Conservation (phyloP, 2,797 vertebrate genomes). For the Apodemus agrarius region DNA sequence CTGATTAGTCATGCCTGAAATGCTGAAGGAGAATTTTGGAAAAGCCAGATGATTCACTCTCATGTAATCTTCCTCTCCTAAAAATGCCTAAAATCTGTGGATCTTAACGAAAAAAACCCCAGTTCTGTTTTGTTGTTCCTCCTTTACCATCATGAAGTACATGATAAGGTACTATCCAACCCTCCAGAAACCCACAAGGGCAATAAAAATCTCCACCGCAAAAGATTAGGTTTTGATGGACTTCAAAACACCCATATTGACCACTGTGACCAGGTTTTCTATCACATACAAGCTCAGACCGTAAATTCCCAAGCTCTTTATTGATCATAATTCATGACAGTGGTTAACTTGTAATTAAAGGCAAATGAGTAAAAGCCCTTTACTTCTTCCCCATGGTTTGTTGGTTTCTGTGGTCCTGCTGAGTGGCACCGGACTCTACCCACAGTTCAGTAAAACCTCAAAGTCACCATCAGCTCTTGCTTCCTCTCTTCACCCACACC, state of each 20-base stretch:
- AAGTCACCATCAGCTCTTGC: neutral
- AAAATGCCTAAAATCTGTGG: neutral
- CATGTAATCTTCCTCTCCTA: neutral
- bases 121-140: neutral
- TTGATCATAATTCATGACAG: neutral
- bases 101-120: neutral
- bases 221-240: neutral
- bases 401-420: neutral
- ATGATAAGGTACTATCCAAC: neutral
- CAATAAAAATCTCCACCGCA: neutral
- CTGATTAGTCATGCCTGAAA: neutral
- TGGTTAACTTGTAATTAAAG: conserved; percentile 35
- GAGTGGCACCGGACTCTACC: neutral
- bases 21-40: neutral
- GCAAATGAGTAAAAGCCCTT: neutral
- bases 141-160: neutral
- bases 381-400: neutral
- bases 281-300: neutral
- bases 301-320: neutral
- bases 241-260: neutral
- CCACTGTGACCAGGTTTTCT: neutral
- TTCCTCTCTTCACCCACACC: neutral
- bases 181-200: conserved; percentile 30
- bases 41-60: conserved; percentile 12
- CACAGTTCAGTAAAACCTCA: neutral